These are phyloP conservation scores for Nineta flava DNA, from an alignment of 2,888 invertebrate genomes.

Conservation along the genomic window DNA sequence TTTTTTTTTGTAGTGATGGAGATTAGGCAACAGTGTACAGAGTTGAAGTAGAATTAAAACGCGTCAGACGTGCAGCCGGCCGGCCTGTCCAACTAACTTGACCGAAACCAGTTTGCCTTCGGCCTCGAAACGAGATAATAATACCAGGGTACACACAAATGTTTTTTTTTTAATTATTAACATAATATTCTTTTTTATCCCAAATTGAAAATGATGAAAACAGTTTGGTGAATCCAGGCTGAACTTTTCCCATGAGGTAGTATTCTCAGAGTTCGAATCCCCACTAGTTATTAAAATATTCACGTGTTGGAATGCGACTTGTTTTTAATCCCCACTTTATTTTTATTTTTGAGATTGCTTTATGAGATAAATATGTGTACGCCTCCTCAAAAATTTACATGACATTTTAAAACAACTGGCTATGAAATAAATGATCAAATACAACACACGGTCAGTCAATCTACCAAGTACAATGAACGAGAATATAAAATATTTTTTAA, in stretches of 20 bases:
- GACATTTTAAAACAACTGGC: too few relatives aligned
- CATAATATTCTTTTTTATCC: background rate
- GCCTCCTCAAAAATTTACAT: slow-evolving; percentile 1
- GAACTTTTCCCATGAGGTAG: background rate
- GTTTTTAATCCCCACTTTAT: slow-evolving; percentile 1
- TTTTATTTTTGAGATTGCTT: background rate
- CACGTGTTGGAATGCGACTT: slow-evolving; percentile 4
- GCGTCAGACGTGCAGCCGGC: background rate
- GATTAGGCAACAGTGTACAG: slow-evolving; percentile 3
- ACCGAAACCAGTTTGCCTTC: slow-evolving; percentile 27
- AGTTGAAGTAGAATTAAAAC: background rate
- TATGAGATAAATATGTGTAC: background rate
- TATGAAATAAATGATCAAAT: too few relatives aligned
- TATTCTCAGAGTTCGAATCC: background rate
- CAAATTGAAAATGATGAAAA: background rate
- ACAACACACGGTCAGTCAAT: too few relatives aligned
- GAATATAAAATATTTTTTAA: too few relatives aligned
- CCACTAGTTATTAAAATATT: background rate
- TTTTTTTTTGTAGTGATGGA: background rate
- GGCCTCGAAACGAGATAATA: slow-evolving; percentile 11
- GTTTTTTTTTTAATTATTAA: background rate
- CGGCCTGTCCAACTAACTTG: slow-evolving; percentile 12
- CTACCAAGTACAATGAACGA: too few relatives aligned
- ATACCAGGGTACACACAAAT: background rate
- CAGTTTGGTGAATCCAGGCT: too few relatives aligned